Percentiles rank a stretch among this genome's conserved stretches.
phyloP scores from a whole-genome alignment of 2,888 invertebrate species.

The Ophonus ardosiacus region DNA sequence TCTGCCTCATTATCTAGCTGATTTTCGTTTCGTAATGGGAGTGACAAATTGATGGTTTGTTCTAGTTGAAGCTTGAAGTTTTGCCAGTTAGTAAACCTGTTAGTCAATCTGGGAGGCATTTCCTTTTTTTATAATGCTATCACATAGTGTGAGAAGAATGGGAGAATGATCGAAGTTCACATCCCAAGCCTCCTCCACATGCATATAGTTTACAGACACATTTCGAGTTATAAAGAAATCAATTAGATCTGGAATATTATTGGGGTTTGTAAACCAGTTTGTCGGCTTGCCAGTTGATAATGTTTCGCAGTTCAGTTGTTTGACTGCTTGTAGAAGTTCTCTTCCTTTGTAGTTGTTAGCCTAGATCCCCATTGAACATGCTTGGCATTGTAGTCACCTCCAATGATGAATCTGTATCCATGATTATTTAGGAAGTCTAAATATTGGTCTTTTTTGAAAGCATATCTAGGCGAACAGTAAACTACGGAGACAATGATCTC shows the following conservation, averaged over 20 bases:
- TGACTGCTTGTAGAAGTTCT: slow-evolving; percentile 32
- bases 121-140: not conserved
- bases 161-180: slow-evolving; percentile 57
- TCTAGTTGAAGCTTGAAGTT: not conserved
- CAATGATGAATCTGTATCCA: slow-evolving; percentile 60
- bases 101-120: no score
- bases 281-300: slow-evolving; percentile 52
- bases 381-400: slow-evolving; percentile 34
- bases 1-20: slow-evolving; percentile 2
- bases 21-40: slow-evolving; percentile 9
- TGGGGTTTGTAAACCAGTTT: not conserved
- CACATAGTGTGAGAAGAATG: not conserved
- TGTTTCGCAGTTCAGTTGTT: slow-evolving; percentile 26
- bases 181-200: slow-evolving; percentile 59
- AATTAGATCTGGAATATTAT: slow-evolving; percentile 16
- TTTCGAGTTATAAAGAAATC: slow-evolving; percentile 67
- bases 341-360: slow-evolving; percentile 44
- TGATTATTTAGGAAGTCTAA: slow-evolving; percentile 55
- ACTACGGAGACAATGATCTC: slow-evolving; percentile 60
- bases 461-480: slow-evolving; percentile 63
- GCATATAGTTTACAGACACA: slow-evolving; percentile 35
- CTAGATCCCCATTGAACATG: slow-evolving; percentile 27
- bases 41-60: slow-evolving; percentile 11
- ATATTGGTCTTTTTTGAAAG: slow-evolving; percentile 64
- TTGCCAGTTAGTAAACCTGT: no score